Evolutionary conservation across 2,888 invertebrate genomes (phyloP), one percentile per base, ranked within the genome.

Genomic region (Drosophila bunnanda): DNA sequence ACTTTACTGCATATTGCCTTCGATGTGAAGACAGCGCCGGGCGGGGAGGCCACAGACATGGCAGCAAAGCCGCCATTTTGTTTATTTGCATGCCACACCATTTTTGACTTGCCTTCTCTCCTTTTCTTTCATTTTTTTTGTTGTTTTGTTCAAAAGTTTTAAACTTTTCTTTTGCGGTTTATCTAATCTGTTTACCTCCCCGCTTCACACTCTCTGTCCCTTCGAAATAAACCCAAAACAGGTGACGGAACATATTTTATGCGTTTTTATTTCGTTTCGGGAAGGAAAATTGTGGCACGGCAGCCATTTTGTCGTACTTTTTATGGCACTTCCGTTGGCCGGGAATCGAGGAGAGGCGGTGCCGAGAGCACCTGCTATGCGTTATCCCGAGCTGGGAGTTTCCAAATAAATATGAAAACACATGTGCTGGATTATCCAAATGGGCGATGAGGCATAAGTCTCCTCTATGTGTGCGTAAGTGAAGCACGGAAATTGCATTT

Each of bases 211-310:
- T 39, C 44, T 28, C 15, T 44, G 15, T 15, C 8, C 30, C 8
- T 15, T 13, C 25, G 28, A 52, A 46, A 60, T 48, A 52, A 62
- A 30, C 50, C 56, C 38, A 25, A 57, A 66, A 65, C 66, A 72
- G 75, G 77, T 74, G 53, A 69, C 70, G 61, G 62, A 65, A 74
- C 70, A 72, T 67, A 75, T 83, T 88, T 83, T 72, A 84, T 89
- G 84, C 76, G 79, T 73, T 80, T 80, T 87, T 84, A 85, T 85
- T 86, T 78, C 81, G 77, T 78, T 76, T 65, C 59, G 55, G 68
- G 46, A 68, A 34, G 39, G 39, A 54, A 67, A 48, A n/a, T 56
- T 46, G 48, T 69, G 67, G 56, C 60, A 54, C 56, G 50, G 38
- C 41, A 62, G 34, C 50, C 76, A 76, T 76, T 75, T 80, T 87